Conservation (phyloP, 1,140 invertebrate genomes). For the Mizuhopecten yessoensis region DNA sequence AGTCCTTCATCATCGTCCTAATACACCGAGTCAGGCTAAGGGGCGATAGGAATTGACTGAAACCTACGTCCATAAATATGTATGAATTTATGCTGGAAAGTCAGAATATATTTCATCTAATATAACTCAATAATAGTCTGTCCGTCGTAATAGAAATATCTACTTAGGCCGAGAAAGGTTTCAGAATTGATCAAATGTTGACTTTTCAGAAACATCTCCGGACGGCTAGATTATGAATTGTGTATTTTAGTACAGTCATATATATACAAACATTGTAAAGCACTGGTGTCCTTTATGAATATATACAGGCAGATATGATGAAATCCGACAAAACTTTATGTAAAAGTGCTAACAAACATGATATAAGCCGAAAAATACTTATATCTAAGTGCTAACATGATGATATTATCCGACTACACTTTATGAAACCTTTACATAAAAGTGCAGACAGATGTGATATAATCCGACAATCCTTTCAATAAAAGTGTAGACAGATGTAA, state of each 20-base stretch:
- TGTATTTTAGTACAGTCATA: neutral
- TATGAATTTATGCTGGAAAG: constrained; percentile 14
- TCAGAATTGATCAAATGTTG: constrained; percentile 13
- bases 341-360: too few relatives aligned
- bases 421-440: too few relatives aligned
- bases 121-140: neutral
- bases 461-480: too few relatives aligned
- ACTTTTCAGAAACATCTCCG: neutral
- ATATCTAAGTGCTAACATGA: too few relatives aligned
- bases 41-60: constrained; percentile 22
- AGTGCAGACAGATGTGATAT: too few relatives aligned
- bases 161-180: neutral
- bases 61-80: constrained; percentile 38
- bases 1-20: constrained; percentile 32
- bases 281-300: neutral
- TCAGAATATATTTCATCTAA: constrained; percentile 30
- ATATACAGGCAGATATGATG: too few relatives aligned
- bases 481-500: too few relatives aligned
- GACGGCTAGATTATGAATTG: neutral
- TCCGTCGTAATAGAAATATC: neutral
- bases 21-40: constrained; percentile 18
- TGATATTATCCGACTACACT: too few relatives aligned
- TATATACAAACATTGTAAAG: neutral
- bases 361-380: too few relatives aligned
- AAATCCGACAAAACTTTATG: too few relatives aligned